Evolutionary conservation across 2,888 invertebrate species (phyloP), one percentile per base, ranked within the genome.

Genomic region (Tanytarsus gracilentus): DNA sequence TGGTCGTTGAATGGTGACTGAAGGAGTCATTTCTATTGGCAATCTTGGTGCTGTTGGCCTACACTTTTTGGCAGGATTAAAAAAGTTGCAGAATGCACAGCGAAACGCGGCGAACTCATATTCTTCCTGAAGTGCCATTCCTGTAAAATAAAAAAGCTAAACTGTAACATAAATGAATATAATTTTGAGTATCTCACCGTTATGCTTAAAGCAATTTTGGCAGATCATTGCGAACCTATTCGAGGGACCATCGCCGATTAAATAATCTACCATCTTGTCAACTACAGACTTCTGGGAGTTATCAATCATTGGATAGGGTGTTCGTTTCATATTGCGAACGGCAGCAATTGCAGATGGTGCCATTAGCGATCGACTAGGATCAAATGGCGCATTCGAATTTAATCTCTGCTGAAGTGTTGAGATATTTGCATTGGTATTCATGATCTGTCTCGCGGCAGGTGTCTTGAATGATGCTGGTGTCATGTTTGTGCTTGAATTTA

Each of bases 171-270:
- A 53, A 62, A 58, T 33, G 29, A 50, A 55, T 14, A 11, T 62
- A 9, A 9, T 27, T 11, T 61, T 40, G 16, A 11, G n/a, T 27
- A 21, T 67, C 72, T 72, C 75, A 79, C 99, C 99, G 73, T 99
- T 99, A 71, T 99, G 99, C 14, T 87, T 84, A 65, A 79, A 83
- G 71, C 99, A 99, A 65, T 86, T 81, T 36, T 79, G 79, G 72
- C 99, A 99, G 68, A 99, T 93, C 64, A 99, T 81, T 18, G 98
- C 99, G 77, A 88, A 98, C 66, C 97, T 83, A 73, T 94, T 90
- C 63, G 84, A 84, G 23, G 97, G 96, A 0, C 97, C 98, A 72
- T 99, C 98, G 40, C 95, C 96, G 40, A 98, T 83, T 63, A 99
- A 75, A 70, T 89, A 94, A 71, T 99, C 98, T 14, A 99, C 85